Percentiles rank a stretch among this genome's conserved stretches.
phyloP scores from a whole-genome alignment of 2,797 vertebrate genomes.

The Acrossocheilus wenchowensis region DNA sequence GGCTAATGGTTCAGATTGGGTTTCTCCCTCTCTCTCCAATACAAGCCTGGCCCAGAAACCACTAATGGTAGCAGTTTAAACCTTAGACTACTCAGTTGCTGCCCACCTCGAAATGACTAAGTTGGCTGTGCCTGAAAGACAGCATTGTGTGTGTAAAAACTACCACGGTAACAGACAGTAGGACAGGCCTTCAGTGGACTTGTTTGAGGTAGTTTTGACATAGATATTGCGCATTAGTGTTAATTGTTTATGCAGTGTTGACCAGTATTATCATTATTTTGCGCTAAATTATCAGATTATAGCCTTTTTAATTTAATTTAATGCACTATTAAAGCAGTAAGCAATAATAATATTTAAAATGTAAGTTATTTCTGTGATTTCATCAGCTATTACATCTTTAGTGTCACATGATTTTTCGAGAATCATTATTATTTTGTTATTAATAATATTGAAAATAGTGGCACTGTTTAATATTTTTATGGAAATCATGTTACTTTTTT shows the following conservation, averaged over 20 bases:
- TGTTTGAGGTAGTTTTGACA: constrained; percentile 46
- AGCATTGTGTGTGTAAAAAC: constrained; percentile 63
- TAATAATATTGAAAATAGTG: background rate
- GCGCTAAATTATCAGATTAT: constrained; percentile 25
- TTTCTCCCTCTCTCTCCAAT: constrained; percentile 56
- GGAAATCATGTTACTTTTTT: background rate
- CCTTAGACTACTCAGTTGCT: constrained; percentile 59
- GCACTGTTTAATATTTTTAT: background rate
- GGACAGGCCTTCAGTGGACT: constrained; percentile 46
- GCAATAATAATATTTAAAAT: background rate
- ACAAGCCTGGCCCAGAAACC: constrained; percentile 52
- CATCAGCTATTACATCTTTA: background rate
- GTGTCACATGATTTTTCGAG: background rate
- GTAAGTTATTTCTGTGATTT: background rate
- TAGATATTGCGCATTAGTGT: background rate
- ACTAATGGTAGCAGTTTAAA: constrained; percentile 64
- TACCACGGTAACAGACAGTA: constrained; percentile 53
- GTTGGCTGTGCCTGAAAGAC: constrained; percentile 65
- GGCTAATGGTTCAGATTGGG: constrained; percentile 63
- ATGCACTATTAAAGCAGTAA: background rate
- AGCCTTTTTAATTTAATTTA: constrained; percentile 9
- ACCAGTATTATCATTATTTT: constrained; percentile 32
- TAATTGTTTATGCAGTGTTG: constrained; percentile 37
- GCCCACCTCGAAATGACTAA: constrained; percentile 65
- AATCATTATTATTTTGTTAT: background rate